Evolutionary conservation across 1,140 invertebrate genomes (phyloP), one percentile per base, ranked within the genome.

Genomic region (Papilio glaucus): DNA sequence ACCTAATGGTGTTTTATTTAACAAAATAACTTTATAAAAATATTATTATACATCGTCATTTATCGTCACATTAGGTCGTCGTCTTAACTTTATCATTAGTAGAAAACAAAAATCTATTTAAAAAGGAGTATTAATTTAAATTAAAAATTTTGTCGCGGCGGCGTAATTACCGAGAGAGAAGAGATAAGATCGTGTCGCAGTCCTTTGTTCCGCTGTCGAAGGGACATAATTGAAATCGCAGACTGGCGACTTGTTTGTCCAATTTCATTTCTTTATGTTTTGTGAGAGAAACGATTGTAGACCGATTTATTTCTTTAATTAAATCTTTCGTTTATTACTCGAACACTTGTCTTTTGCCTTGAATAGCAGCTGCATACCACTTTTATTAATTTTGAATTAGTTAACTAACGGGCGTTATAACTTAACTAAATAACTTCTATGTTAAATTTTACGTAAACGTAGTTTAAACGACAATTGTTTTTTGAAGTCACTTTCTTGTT

Each of bases 191-290:
- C 62, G 18, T 39, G 62, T 65, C 33, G 62, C 18, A 39, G 62
- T 65, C 62, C 38, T 65, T 65, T 65, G 62, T 63, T 63, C 62
- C 62, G 62, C 18, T 39, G 38, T 39, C 38, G 62, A 63, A 63
- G 33, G 62, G 62, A 63, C 62, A 39, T 63, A 63, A 63, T 63
- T 63, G 62, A 63, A 63, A 63, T 63, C 62, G 62, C 38, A 63
- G 62, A 63, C 62, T 18, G 38, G 62, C 62, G 18, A 63, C 62
- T 33, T 63, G 62, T 63, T 63, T 63, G 62, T 38, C 8, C 62
- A 38, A 63, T 63, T 63, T 38, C 37, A 38, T 39, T 65, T 65
- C 62, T 65, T 39, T 65, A 39, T 65, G 18, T 65, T 65, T 38
- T 41, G 38, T 39, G 37, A 10, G 13, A 39, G 62, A 15, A 41